Percentiles rank a stretch among this genome's conserved stretches.
These are phyloP conservation scores for Ictalurus punctatus DNA, from an alignment of 2,113 vertebrate species.

Conservation along the genomic window DNA sequence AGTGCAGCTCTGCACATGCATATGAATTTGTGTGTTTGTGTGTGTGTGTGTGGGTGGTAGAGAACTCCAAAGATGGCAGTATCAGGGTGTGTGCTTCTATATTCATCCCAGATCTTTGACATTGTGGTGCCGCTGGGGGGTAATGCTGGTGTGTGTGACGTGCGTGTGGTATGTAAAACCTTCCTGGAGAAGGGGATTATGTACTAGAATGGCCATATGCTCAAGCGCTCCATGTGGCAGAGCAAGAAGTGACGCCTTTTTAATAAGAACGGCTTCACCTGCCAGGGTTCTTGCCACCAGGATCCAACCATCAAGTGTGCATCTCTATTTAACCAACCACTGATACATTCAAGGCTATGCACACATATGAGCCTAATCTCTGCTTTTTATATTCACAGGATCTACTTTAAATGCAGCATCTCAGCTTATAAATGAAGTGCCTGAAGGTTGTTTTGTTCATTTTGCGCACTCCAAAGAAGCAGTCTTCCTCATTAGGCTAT, in stretches of 20 bases:
- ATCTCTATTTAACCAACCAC: conserved; percentile 21
- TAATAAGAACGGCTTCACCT: conserved; percentile 56
- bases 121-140: conserved; percentile 22
- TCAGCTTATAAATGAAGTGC: neutral
- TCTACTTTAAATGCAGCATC: neutral
- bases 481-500: conserved; percentile 56
- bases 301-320: conserved; percentile 45
- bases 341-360: conserved; percentile 4
- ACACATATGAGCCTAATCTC: neutral
- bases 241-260: conserved; percentile 66
- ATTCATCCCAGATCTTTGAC: conserved; percentile 39
- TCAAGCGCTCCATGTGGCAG: conserved; percentile 57
- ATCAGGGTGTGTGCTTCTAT: conserved; percentile 29
- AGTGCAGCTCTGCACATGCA: conserved; percentile 32
- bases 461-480: conserved; percentile 39
- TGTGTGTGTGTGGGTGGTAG: conserved; percentile 1
- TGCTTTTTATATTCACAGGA: neutral
- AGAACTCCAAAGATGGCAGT: conserved; percentile 26
- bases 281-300: conserved; percentile 45
- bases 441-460: conserved; percentile 18
- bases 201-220: conserved; percentile 63
- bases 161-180: conserved; percentile 33
- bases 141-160: neutral
- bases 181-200: conserved; percentile 49
- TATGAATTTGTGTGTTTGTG: conserved; percentile 14